Percentiles rank a stretch among this genome's conserved stretches.
Evolutionary conservation across 2,797 vertebrate species (phyloP).

Genomic region (Cirrhinus mrigala): DNA sequence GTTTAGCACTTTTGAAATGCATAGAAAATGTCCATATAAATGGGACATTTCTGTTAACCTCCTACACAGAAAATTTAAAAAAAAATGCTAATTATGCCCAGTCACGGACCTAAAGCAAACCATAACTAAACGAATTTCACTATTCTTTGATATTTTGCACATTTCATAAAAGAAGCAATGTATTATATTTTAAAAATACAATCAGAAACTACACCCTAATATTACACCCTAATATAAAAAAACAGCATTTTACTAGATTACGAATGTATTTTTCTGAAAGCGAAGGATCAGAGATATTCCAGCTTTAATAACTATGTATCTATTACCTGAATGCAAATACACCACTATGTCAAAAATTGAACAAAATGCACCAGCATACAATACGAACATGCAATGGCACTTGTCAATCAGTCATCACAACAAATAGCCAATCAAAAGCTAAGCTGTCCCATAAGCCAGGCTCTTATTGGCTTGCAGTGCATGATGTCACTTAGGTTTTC

Average conservation of each 20-base stretch:
- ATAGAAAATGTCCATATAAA: not conserved
- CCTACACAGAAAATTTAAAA: not conserved
- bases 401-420: slow-evolving; percentile 36
- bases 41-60: not conserved
- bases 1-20: not conserved
- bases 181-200: not conserved
- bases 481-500: slow-evolving; percentile 63
- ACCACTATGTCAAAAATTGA: slow-evolving; percentile 20
- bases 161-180: not conserved
- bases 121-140: not conserved
- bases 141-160: not conserved
- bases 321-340: not conserved
- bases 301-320: not conserved
- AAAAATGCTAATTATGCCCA: no score
- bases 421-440: slow-evolving; percentile 60
- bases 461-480: slow-evolving; percentile 64
- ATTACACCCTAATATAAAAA: not conserved
- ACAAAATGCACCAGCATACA: slow-evolving; percentile 50
- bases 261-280: not conserved
- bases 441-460: slow-evolving; percentile 56
- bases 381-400: slow-evolving; percentile 59
- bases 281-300: slow-evolving; percentile 22
- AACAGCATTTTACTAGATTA: not conserved
- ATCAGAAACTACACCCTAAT: not conserved
- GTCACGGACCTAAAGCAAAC: not conserved